Percentiles rank a stretch among this genome's conserved stretches.
phyloP scores from a whole-genome alignment of 2,113 vertebrate genomes.

The Tylochromis polylepis region DNA sequence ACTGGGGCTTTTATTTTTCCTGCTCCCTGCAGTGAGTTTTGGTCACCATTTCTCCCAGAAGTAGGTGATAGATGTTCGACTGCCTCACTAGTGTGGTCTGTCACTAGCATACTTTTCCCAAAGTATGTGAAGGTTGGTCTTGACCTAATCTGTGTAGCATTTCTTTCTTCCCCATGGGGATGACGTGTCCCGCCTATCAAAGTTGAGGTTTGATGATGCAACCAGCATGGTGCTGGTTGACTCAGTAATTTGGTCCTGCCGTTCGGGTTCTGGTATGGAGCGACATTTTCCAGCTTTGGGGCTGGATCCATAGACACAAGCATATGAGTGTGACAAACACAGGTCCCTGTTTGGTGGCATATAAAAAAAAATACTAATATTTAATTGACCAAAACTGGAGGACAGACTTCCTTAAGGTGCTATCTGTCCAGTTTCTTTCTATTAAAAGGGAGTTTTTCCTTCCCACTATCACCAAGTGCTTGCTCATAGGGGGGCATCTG shows the following conservation, averaged over 20 bases:
- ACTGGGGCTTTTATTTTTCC: accelerated
- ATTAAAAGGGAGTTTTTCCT: accelerated
- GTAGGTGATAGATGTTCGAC: background rate
- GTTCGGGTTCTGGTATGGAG: background rate
- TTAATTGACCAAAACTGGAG: too few relatives aligned
- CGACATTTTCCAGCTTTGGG: accelerated
- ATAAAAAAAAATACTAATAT: too few relatives aligned
- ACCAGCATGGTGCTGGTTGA: background rate
- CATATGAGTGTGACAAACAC: background rate
- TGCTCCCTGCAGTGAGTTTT: background rate
- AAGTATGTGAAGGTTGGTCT: background rate
- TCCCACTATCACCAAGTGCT: accelerated
- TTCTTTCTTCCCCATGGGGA: background rate
- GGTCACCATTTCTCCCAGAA: background rate
- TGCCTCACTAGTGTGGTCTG: accelerated
- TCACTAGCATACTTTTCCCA: background rate
- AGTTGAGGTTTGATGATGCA: background rate
- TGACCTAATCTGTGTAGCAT: background rate
- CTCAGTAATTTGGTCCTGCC: background rate
- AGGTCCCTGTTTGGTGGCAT: background rate
- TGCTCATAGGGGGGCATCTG: background rate
- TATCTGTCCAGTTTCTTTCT: background rate
- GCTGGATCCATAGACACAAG: accelerated
- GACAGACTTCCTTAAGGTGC: background rate
- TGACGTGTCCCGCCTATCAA: background rate